Conservation (phyloP, 2,797 vertebrate species). For the Phyllotis vaccarum region DNA sequence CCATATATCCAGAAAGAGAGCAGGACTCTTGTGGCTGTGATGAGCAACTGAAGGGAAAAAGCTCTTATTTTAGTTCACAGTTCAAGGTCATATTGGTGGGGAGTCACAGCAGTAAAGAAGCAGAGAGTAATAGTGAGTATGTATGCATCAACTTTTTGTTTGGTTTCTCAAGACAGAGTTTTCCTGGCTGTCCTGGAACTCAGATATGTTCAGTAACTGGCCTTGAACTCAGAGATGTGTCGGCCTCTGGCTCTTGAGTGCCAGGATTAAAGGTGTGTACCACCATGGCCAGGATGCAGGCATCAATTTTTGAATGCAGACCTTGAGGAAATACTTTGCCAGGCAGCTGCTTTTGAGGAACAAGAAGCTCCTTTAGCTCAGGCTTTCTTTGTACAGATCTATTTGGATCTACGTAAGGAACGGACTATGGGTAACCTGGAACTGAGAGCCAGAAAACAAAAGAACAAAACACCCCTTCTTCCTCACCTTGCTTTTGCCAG, state of each 20-base stretch:
- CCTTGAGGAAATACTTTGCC: not conserved
- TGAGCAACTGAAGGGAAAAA: not conserved
- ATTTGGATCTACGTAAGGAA: not conserved
- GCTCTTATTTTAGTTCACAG: not conserved
- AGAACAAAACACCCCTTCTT: too few species aligned
- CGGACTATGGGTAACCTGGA: not conserved
- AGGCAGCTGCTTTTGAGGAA: not conserved
- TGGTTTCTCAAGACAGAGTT: not conserved
- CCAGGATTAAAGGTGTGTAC: not conserved
- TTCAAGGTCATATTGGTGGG: not conserved
- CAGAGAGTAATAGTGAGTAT: not conserved
- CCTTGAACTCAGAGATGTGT: not conserved
- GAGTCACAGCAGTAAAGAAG: not conserved
- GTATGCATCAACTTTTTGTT: not conserved
- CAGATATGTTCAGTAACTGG: too few species aligned
- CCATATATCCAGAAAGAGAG: not conserved
- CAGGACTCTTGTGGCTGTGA: not conserved
- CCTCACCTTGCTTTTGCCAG: not conserved
- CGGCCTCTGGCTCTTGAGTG: not conserved
- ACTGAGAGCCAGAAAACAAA: not conserved
- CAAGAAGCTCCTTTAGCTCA: not conserved
- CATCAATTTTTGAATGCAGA: not conserved
- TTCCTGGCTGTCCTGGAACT: too few species aligned
- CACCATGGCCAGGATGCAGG: not conserved
- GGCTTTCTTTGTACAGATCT: not conserved